Conservation (phyloP, 1,140 invertebrate species). For the Diachasmimorpha longicaudata region DNA sequence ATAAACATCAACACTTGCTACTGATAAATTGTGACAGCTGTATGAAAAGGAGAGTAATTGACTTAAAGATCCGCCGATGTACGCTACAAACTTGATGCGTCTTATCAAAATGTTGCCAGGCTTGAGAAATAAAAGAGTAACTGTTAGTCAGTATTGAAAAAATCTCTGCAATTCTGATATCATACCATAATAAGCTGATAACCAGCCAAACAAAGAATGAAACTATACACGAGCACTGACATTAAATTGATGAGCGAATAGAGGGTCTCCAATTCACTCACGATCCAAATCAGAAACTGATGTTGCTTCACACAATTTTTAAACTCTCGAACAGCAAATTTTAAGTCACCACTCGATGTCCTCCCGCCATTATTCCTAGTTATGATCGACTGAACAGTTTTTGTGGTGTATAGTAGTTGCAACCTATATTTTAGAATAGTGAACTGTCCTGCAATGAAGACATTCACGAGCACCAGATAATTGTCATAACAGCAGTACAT, state of each 20-base stretch:
- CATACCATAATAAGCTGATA: background rate
- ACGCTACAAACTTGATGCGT: background rate
- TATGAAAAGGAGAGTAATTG: background rate
- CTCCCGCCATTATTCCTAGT: background rate
- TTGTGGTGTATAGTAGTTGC: background rate
- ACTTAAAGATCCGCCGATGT: background rate
- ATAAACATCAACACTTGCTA: background rate
- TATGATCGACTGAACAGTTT: background rate
- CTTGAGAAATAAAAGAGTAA: background rate
- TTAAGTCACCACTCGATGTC: background rate
- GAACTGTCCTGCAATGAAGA: constrained; percentile 2
- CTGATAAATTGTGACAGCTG: background rate
- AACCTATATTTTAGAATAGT: background rate
- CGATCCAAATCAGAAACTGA: background rate
- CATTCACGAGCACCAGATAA: background rate
- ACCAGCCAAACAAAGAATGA: background rate
- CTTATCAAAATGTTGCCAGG: background rate
- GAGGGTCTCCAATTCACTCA: background rate
- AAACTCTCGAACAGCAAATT: background rate
- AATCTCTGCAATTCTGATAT: background rate
- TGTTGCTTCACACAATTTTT: background rate
- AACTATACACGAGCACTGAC: background rate
- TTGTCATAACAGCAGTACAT: background rate
- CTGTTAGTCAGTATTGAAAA: background rate
- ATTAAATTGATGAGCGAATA: background rate